Conservation (phyloP, 1,140 invertebrate species). For the Macrosteles quadrilineatus region DNA sequence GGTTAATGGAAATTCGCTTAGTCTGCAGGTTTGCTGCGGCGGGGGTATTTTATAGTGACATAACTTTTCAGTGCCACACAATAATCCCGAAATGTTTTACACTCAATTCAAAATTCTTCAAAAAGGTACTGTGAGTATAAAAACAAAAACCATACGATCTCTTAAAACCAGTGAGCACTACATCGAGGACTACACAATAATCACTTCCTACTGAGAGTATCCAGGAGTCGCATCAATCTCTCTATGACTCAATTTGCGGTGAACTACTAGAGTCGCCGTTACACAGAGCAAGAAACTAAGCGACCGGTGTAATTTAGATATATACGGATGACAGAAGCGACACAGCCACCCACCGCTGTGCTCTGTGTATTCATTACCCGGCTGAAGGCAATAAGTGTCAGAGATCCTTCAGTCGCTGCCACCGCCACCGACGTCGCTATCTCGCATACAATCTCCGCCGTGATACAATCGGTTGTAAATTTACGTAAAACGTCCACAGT, state of each 20-base stretch:
- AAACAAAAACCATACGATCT: too few relatives aligned
- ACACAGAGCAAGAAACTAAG: neutral
- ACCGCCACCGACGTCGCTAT: neutral
- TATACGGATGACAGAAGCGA: neutral
- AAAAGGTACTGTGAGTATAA: too few relatives aligned
- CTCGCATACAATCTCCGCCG: neutral
- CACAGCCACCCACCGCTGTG: neutral
- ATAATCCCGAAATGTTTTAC: too few relatives aligned
- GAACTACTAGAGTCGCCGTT: neutral
- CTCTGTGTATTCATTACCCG: neutral
- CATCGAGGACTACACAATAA: too few relatives aligned
- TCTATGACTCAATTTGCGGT: neutral
- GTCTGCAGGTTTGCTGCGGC: too few relatives aligned
- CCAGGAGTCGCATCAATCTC: neutral
- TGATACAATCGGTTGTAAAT: slow-evolving; percentile 18
- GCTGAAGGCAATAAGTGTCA: neutral
- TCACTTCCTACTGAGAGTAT: too few relatives aligned
- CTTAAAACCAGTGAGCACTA: too few relatives aligned
- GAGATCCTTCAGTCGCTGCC: neutral
- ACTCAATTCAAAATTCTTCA: too few relatives aligned
- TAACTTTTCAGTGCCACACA: too few relatives aligned
- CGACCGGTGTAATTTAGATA: slow-evolving; percentile 1
- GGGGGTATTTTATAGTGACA: too few relatives aligned
- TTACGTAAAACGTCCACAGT: slow-evolving; percentile 15
- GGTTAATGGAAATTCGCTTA: too few relatives aligned